phyloP scores from a whole-genome alignment of 2,797 vertebrate genomes.

The Spinibarbus caldwelli region DNA sequence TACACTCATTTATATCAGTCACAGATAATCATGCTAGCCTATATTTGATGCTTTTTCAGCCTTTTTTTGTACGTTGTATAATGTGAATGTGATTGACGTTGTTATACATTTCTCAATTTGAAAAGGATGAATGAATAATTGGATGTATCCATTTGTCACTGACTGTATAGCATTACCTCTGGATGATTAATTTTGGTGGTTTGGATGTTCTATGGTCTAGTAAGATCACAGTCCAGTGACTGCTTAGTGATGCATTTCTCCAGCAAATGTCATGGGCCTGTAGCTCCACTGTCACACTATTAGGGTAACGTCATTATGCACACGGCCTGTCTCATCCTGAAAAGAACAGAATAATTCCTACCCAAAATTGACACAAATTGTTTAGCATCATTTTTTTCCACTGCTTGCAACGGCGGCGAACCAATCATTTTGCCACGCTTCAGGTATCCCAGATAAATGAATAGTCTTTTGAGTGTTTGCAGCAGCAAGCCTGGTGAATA shows the following conservation, averaged over 20 bases:
- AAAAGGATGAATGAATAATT: conserved; percentile 57
- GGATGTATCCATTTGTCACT: conserved; percentile 53
- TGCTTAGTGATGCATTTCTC: conserved; percentile 84
- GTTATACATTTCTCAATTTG: conserved; percentile 45
- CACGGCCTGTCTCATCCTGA: conserved; percentile 75
- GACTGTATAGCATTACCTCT: conserved; percentile 48
- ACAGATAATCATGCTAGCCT: background rate
- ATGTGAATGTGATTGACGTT: conserved; percentile 33
- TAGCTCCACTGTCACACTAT: conserved; percentile 82
- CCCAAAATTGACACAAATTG: conserved; percentile 84
- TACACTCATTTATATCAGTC: background rate
- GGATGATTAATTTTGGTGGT: conserved; percentile 57
- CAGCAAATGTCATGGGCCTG: conserved; percentile 83
- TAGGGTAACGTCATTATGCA: conserved; percentile 85
- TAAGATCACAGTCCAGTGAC: conserved; percentile 75
- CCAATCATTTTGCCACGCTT: conserved; percentile 79
- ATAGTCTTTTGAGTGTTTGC: conserved; percentile 71
- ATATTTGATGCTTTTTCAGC: conserved; percentile 4
- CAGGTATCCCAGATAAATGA: conserved; percentile 82
- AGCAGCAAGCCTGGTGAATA: conserved; percentile 78
- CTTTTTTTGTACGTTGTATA: background rate
- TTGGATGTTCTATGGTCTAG: conserved; percentile 56
- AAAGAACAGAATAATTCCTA: conserved; percentile 83
- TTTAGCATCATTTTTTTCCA: conserved; percentile 78
- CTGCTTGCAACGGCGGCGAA: conserved; percentile 64